phyloP scores from a whole-genome alignment of 92 coral and sea anemone genomes.

The Epizoanthus ramosus region DNA sequence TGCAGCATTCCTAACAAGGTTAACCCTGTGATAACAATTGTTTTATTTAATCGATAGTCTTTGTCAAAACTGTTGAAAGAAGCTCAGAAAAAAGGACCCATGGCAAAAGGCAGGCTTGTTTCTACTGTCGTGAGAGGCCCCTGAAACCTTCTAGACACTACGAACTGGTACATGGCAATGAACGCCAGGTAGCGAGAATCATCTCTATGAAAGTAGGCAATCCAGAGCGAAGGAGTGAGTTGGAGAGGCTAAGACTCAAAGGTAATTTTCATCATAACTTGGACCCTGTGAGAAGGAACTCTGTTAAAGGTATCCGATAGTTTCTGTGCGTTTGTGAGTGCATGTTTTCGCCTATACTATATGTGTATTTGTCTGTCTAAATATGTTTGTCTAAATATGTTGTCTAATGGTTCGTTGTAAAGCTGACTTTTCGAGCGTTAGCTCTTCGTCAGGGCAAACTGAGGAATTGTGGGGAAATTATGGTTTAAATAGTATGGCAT shows the following conservation, averaged over 20 bases:
- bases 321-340: slow-evolving; percentile 7
- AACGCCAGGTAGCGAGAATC: neutral
- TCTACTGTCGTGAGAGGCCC: neutral
- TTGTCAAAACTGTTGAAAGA: neutral
- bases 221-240: neutral
- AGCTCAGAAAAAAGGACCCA: neutral
- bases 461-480: no score
- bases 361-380: neutral
- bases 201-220: neutral
- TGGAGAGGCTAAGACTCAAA: no score
- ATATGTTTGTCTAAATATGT: no score
- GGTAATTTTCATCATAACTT: neutral
- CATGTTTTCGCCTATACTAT: neutral
- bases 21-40: neutral
- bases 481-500: no score
- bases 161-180: neutral
- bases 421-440: no score
- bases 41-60: neutral
- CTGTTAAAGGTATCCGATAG: slow-evolving; percentile 37
- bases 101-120: slow-evolving; percentile 13
- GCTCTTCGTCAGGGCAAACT: no score
- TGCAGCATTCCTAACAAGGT: neutral
- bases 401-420: no score
- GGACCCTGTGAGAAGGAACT: slow-evolving; percentile 51
- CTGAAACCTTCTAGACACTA: neutral